phyloP scores from a whole-genome alignment of 2,888 invertebrate species.

The Tiliacea aurago region DNA sequence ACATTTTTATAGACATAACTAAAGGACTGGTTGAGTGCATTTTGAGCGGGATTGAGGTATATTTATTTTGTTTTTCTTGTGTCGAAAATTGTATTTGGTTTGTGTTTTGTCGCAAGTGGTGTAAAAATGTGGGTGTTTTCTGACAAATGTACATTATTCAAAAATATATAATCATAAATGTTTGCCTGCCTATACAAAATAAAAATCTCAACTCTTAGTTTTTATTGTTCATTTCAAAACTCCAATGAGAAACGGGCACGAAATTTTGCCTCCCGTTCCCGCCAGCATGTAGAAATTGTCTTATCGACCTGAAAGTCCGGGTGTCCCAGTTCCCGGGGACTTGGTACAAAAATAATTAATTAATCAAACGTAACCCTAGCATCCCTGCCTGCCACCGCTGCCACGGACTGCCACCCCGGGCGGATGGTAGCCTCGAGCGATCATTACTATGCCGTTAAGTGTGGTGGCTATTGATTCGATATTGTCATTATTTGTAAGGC shows the following conservation, averaged over 20 bases:
- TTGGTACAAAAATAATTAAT: slow-evolving; percentile 88
- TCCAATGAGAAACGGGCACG: background rate
- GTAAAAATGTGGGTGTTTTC: too few species aligned
- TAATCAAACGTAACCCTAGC: slow-evolving; percentile 78
- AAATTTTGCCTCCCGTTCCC: background rate
- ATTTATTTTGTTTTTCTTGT: too few species aligned
- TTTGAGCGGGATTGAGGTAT: too few species aligned
- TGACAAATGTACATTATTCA: too few species aligned
- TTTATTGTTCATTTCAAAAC: too few species aligned
- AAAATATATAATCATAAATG: too few species aligned
- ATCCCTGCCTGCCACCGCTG: slow-evolving; percentile 35
- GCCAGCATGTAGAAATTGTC: slow-evolving; percentile 41
- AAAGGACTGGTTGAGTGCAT: too few species aligned
- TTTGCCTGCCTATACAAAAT: too few species aligned
- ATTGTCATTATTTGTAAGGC: slow-evolving; percentile 37
- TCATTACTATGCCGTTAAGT: slow-evolving; percentile 55
- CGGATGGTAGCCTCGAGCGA: slow-evolving; percentile 49
- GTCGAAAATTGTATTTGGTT: too few species aligned
- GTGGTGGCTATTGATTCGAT: slow-evolving; percentile 48
- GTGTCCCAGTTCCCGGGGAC: slow-evolving; percentile 74
- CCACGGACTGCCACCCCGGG: slow-evolving; percentile 57
- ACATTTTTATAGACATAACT: too few species aligned
- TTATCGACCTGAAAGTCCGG: slow-evolving; percentile 65
- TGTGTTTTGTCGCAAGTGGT: too few species aligned
- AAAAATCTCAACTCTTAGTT: too few species aligned